Conservation (phyloP, 1,140 invertebrate species). For the Drosophila watanabei region DNA sequence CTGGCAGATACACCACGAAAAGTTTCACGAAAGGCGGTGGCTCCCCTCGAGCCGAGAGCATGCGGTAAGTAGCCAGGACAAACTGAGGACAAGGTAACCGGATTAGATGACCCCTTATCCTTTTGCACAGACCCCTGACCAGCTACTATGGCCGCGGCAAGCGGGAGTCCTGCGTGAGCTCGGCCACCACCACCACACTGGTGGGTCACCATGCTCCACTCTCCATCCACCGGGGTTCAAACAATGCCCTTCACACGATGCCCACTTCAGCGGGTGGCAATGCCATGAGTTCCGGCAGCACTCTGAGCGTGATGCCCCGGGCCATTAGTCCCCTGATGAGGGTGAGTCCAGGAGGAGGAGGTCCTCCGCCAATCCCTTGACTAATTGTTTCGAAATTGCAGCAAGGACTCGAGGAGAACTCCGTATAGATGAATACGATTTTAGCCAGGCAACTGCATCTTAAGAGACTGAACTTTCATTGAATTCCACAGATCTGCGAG, state of each 20-base stretch:
- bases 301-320: slow-evolving; percentile 74
- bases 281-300: slow-evolving; percentile 60
- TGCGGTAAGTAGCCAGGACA: slow-evolving; percentile 87
- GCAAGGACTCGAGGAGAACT: slow-evolving; percentile 81
- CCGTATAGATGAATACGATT: slow-evolving; percentile 70
- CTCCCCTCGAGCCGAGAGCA: slow-evolving; percentile 93
- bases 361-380: not conserved
- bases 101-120: slow-evolving; percentile 18
- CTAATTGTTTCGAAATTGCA: slow-evolving; percentile 36
- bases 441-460: slow-evolving; percentile 72
- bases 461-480: slow-evolving; percentile 79
- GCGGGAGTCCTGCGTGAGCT: slow-evolving; percentile 83
- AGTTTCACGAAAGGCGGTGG: slow-evolving; percentile 91
- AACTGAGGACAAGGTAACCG: not conserved
- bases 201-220: slow-evolving; percentile 74
- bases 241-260: slow-evolving; percentile 79
- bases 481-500: slow-evolving; percentile 44
- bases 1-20: slow-evolving; percentile 73
- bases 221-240: slow-evolving; percentile 76
- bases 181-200: slow-evolving; percentile 83
- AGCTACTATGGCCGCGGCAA: slow-evolving; percentile 83
- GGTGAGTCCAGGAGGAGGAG: slow-evolving; percentile 40
- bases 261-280: slow-evolving; percentile 47
- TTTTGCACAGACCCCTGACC: slow-evolving; percentile 75
- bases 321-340: slow-evolving; percentile 85